These are phyloP conservation scores for Clistopyga incitator DNA, from an alignment of 2,888 invertebrate genomes.

Conservation along the genomic window DNA sequence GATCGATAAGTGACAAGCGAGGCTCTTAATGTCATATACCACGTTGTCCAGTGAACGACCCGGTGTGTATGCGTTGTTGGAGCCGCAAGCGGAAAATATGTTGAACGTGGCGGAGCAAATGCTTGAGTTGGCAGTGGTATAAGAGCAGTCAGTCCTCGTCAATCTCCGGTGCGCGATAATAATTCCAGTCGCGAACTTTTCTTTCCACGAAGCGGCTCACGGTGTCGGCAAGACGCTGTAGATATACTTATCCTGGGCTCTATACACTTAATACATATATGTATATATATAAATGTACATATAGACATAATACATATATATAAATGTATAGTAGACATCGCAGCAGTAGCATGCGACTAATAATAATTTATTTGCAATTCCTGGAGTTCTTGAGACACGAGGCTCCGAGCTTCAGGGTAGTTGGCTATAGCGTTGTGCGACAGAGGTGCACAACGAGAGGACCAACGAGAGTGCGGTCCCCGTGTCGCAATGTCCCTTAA, in stretches of 20 bases:
- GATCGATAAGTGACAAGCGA: slow-evolving; percentile 55
- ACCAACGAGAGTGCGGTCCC: slow-evolving; percentile 45
- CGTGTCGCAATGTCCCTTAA: slow-evolving; percentile 81
- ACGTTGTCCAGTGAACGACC: slow-evolving; percentile 28
- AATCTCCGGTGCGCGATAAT: slow-evolving; percentile 66
- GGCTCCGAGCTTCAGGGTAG: slow-evolving; percentile 45
- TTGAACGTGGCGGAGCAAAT: slow-evolving; percentile 57
- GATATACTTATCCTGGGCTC: slow-evolving; percentile 43
- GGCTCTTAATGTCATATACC: slow-evolving; percentile 33
- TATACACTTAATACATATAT: slow-evolving; percentile 21
- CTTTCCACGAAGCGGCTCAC: slow-evolving; percentile 66
- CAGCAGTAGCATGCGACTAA: slow-evolving; percentile 63
- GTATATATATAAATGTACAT: slow-evolving; percentile 23
- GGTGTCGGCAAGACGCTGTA: slow-evolving; percentile 48
- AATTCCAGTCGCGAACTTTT: slow-evolving; percentile 71
- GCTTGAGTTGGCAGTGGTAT: slow-evolving; percentile 24
- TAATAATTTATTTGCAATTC: slow-evolving; percentile 76
- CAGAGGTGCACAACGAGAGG: slow-evolving; percentile 27
- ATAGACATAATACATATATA: slow-evolving; percentile 22
- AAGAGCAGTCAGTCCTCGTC: slow-evolving; percentile 52
- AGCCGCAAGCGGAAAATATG: slow-evolving; percentile 49
- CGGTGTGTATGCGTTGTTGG: not conserved
- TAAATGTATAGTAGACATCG: too few relatives aligned
- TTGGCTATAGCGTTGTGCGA: slow-evolving; percentile 31
- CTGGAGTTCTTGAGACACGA: slow-evolving; percentile 68